These are phyloP conservation scores for Haplotaxodon microlepis DNA, from an alignment of 2,113 vertebrate species.

Conservation along the genomic window DNA sequence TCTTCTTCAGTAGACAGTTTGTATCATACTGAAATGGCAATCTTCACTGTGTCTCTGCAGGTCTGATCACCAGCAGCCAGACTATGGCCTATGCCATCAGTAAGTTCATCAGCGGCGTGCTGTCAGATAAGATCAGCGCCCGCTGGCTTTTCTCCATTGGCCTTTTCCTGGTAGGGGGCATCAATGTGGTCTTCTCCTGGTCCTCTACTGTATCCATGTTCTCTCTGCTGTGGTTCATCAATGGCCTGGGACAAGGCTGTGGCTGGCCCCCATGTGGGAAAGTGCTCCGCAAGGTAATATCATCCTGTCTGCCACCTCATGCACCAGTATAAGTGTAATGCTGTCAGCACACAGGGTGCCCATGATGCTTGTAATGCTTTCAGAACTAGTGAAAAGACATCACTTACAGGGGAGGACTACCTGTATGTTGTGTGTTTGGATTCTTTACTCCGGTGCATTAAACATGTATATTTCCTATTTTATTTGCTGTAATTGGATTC, in stretches of 20 bases:
- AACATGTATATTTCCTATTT: not conserved
- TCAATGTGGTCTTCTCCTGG: constrained; percentile 88
- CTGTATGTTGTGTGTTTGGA: not conserved
- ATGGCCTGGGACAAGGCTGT: constrained; percentile 92
- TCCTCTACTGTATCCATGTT: constrained; percentile 82
- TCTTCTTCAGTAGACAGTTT: not conserved
- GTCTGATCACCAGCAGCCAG: constrained; percentile 95
- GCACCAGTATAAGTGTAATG: not conserved
- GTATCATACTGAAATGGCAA: not conserved
- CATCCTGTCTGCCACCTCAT: not conserved
- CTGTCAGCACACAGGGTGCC: not conserved
- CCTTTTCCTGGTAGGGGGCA: constrained; percentile 85
- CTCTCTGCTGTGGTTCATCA: constrained; percentile 90
- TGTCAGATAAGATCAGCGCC: constrained; percentile 89
- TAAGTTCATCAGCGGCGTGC: constrained; percentile 93
- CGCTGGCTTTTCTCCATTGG: constrained; percentile 93
- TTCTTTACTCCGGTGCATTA: not conserved
- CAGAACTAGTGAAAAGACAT: not conserved
- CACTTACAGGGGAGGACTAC: not conserved
- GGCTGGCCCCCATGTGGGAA: constrained; percentile 97
- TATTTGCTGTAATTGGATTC: not conserved
- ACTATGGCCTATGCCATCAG: constrained; percentile 94
- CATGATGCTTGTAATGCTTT: not conserved
- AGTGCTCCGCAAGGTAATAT: constrained; percentile 85
- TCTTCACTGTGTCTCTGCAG: constrained; percentile 52